Conservation (phyloP, 2,797 vertebrate species). For the Sebastes paucispinis region DNA sequence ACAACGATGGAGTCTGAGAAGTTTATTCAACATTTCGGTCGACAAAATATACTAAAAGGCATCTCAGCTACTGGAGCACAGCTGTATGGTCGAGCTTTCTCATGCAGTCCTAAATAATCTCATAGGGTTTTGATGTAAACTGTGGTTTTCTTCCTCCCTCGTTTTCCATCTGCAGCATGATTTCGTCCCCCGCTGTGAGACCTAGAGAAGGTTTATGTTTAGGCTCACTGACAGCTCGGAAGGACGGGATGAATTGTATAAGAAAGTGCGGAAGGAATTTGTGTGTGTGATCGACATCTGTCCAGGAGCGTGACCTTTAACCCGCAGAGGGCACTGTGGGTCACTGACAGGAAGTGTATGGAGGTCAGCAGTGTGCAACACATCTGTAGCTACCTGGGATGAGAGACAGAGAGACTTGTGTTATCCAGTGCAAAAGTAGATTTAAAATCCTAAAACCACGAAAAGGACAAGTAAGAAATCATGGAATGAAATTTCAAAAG, state of each 20-base stretch:
- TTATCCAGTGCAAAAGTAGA: neutral
- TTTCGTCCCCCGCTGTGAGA: neutral
- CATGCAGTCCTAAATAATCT: neutral
- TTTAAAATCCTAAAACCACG: neutral
- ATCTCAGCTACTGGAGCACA: neutral
- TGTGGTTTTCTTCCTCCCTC: neutral
- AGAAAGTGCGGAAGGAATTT: constrained; percentile 9
- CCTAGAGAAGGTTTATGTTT: neutral
- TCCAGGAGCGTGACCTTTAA: constrained; percentile 49
- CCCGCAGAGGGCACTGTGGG: neutral
- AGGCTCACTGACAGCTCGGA: constrained; percentile 7
- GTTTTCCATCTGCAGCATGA: constrained; percentile 8
- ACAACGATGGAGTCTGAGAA: neutral
- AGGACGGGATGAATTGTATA: neutral
- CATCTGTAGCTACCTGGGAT: neutral
- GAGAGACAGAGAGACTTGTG: neutral
- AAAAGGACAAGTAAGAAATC: neutral
- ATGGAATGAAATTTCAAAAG: neutral
- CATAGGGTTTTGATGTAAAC: neutral
- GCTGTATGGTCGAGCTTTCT: neutral
- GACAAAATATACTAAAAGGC: neutral
- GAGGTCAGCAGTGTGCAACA: constrained; percentile 9
- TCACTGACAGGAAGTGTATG: constrained; percentile 47
- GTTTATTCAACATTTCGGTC: neutral
- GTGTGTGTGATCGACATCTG: constrained; percentile 26